Percentiles rank a stretch among this genome's conserved stretches.
Conservation (phyloP, 2,888 invertebrate genomes). For the Lepidocyrtoides sp. region DNA sequence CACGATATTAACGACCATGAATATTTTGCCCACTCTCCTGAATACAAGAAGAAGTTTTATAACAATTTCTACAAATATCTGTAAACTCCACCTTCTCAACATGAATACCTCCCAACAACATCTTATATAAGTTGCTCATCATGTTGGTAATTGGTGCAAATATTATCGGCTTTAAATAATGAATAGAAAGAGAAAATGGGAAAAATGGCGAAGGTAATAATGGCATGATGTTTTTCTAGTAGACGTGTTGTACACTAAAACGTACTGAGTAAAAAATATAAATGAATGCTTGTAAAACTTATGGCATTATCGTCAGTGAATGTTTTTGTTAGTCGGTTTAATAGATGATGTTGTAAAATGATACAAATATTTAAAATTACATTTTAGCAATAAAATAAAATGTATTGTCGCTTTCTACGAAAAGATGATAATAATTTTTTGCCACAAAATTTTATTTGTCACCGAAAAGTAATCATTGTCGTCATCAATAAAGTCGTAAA, state of each 20-base stretch:
- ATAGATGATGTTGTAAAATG: constrained; percentile 33
- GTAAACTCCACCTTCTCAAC: constrained; percentile 58
- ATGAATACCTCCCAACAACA: background rate
- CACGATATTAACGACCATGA: constrained; percentile 90
- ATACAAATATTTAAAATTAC: constrained; percentile 36
- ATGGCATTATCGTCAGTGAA: background rate
- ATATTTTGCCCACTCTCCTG: constrained; percentile 90
- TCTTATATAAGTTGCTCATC: background rate
- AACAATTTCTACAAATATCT: constrained; percentile 73
- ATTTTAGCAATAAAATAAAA: constrained; percentile 48
- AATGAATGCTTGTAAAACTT: background rate
- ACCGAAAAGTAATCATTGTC: background rate
- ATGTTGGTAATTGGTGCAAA: background rate
- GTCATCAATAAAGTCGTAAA: background rate
- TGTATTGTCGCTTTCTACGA: constrained; percentile 26
- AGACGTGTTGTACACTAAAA: background rate
- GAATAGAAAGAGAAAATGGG: background rate
- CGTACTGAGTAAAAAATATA: background rate
- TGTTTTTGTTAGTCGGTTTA: constrained; percentile 48
- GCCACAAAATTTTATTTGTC: constrained; percentile 23
- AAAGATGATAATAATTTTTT: background rate
- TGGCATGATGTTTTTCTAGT: background rate
- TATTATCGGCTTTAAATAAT: background rate
- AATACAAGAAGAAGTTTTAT: constrained; percentile 48
- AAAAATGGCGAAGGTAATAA: background rate